Evolutionary conservation across 2,113 vertebrate species (phyloP).

Genomic region (Syrmaticus mikado): DNA sequence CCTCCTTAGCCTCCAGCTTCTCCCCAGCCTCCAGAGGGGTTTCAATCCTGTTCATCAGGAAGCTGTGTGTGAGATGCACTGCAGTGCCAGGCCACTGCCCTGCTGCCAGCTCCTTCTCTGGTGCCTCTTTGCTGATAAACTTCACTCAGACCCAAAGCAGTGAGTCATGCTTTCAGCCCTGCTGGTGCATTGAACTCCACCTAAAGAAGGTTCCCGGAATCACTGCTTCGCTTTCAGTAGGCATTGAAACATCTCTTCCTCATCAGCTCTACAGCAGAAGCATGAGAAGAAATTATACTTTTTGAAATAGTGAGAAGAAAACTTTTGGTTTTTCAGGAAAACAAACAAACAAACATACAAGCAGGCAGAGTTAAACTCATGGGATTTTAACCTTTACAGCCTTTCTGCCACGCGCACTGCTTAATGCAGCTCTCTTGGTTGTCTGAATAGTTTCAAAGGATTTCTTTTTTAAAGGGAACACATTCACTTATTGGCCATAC

Average conservation of each 20-base stretch:
- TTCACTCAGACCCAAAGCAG: neutral
- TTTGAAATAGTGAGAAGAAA: neutral
- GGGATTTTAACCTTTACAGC: neutral
- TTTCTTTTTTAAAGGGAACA: neutral
- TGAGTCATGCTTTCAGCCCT: slow-evolving; percentile 47
- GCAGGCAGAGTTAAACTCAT: neutral
- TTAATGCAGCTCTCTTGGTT: neutral
- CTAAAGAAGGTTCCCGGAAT: slow-evolving; percentile 39
- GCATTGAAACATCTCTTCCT: slow-evolving; percentile 1
- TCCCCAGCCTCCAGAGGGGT: no score
- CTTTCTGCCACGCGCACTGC: no score
- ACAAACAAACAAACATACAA: neutral
- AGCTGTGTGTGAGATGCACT: neutral
- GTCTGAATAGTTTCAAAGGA: neutral
- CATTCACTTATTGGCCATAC: neutral
- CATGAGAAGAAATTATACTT: slow-evolving; percentile 45
- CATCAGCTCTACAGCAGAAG: slow-evolving; percentile 31
- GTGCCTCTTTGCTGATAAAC: neutral
- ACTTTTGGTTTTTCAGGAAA: neutral
- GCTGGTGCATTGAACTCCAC: slow-evolving; percentile 3
- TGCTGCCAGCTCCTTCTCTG: neutral
- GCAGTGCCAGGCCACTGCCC: neutral
- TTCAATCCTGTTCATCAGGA: neutral
- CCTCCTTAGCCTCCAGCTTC: neutral
- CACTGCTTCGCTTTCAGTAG: neutral